A percentile compares a stretch with the other conserved stretches of the same genome.
phyloP scores from a whole-genome alignment of 2,888 invertebrate species.

The Margaritifera margaritifera region DNA sequence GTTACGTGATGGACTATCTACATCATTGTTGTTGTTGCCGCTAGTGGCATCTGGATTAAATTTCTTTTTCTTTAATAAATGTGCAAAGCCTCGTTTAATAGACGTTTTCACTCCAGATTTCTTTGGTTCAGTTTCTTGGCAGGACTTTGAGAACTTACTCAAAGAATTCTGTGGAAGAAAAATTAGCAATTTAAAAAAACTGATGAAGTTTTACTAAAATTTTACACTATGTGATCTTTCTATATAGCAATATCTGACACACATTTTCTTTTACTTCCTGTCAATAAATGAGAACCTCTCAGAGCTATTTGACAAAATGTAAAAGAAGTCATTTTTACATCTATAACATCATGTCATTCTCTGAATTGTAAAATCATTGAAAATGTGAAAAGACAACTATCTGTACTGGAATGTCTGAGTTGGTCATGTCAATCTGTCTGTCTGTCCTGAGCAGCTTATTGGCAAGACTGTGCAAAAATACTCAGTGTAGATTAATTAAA shows the following conservation, averaged over 20 bases:
- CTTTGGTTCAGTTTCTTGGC: constrained; percentile 43
- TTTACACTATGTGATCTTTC: not conserved
- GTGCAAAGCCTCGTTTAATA: constrained; percentile 64
- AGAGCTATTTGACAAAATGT: no score
- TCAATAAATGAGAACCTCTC: no score
- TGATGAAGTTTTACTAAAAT: not conserved
- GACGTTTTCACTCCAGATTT: constrained; percentile 47
- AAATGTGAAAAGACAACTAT: no score
- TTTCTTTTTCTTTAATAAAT: constrained; percentile 60
- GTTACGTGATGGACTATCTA: constrained; percentile 50
- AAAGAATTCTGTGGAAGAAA: constrained; percentile 39
- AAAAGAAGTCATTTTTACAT: no score
- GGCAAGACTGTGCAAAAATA: no score
- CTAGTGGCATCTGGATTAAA: constrained; percentile 29
- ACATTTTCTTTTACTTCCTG: no score
- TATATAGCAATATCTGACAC: not conserved
- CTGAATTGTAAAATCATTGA: no score
- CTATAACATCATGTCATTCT: no score
- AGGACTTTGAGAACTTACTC: constrained; percentile 39
- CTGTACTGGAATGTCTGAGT: no score
- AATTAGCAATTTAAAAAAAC: constrained; percentile 18
- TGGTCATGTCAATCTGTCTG: no score
- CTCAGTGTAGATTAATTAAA: no score
- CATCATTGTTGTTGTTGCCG: constrained; percentile 58
- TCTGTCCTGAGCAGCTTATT: no score